Base-by-base conservation (phyloP, 2,113 vertebrate species). In the Amblyopsis rosae region DNA sequence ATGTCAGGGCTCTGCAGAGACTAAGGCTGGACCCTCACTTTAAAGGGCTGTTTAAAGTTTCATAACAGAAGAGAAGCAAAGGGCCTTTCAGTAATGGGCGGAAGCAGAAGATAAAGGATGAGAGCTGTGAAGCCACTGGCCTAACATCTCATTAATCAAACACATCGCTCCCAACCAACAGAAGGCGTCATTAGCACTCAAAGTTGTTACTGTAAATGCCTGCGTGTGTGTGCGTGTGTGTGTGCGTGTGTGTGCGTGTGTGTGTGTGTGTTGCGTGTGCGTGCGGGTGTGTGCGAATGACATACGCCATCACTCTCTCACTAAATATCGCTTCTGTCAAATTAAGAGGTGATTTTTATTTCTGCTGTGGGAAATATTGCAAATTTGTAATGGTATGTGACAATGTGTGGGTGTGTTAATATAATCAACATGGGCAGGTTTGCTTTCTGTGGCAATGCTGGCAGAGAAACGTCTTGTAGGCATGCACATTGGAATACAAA, bases 21-120 rank as follows among this genome's bases (percentile, higher is more conserved):
- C 67, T 72, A 68, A 51, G 78, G 26, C 65, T 75, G 69, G 54
- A 67, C 76, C 62, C 75, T 83, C 73, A 69, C 17, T 80, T 67
- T 69, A 80, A 87, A 82, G 73, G 71, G 64, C 70, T 69, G 60
- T 81, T 87, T 81, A 89, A 88, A 48, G 71, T 88, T 88, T 89
- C 75, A 87, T 86, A 80, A 79, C 72, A 51, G 48, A 67, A 70
- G 74, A 65, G 26, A 45, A 19, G 12, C 56, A 60, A 51, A 32
- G 60, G 16, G 13, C 45, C 3, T 8, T 49, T 69, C 74, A 60
- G 76, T 80, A 83, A 80, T 73, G 82, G 50, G 58, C 26, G 59
- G 26, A 78, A 65, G 69, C 73, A 73, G 57, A 62, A 59, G 10
- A 49, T 19, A 9, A 59, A 61, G 73, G 58, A 81, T 74, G 69